Conservation (phyloP, 2,888 invertebrate genomes). For the Lycocerus yunnanus region DNA sequence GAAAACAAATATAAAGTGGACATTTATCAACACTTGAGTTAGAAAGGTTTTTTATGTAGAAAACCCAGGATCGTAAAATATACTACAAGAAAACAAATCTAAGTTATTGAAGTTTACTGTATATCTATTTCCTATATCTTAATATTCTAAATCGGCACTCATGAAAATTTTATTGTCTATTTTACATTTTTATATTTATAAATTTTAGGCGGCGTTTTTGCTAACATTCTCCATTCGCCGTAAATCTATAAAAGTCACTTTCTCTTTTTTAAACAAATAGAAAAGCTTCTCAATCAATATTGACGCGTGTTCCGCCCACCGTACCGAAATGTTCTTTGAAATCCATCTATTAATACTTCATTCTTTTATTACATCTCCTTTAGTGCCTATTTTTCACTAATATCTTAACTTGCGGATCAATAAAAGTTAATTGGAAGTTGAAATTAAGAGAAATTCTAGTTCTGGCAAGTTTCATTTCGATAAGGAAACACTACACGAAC, state of each 20-base stretch:
- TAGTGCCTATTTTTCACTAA: constrained; percentile 5
- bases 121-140: constrained; percentile 12
- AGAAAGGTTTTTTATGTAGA: constrained; percentile 7
- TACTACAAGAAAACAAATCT: constrained; percentile 13
- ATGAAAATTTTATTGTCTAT: constrained; percentile 10
- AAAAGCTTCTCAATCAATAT: constrained; percentile 20
- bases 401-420: not conserved
- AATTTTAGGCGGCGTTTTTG: not conserved
- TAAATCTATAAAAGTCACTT: constrained; percentile 12
- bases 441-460: not conserved
- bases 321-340: constrained; percentile 8
- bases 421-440: not conserved
- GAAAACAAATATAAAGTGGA: constrained; percentile 18
- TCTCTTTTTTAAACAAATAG: constrained; percentile 7
- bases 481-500: not conserved
- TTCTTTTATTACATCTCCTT: not conserved
- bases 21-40: constrained; percentile 20
- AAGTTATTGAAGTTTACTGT: constrained; percentile 17
- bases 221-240: not conserved
- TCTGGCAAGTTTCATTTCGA: not conserved
- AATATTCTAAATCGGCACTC: not conserved
- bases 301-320: constrained; percentile 12
- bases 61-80: constrained; percentile 11
- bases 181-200: constrained; percentile 6
- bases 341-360: constrained; percentile 16